Evolutionary conservation across 2,113 vertebrate species (phyloP), one percentile per base, ranked within the genome.

Genomic region (Callocephalon fimbriatum): DNA sequence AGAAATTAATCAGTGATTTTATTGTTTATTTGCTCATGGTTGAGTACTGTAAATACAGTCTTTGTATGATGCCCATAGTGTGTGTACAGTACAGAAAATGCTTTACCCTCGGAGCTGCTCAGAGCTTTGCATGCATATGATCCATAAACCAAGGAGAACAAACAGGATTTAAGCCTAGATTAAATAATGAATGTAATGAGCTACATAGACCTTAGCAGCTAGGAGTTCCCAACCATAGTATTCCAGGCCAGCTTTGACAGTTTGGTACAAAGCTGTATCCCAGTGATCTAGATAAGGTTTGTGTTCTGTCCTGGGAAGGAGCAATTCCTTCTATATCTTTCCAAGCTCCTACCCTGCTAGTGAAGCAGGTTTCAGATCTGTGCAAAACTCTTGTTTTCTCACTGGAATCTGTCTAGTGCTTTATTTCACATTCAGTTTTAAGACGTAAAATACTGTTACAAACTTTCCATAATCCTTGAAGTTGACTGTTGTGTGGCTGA

Each of bases 391-490:
- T 58, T 79, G 7, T 54, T 88, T 94, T 88, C 22, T 78, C 63
- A 42, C 8, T 44, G 47, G 65, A 94, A 67, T 31, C 35, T 6
- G 2, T 48, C 68, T 51, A 22, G 18, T 88, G 48, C 63, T 89
- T 74, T 35, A 86, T 74, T 96, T 95, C 87, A 54, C 83, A 37
- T 93, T 94, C 66, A 42, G 54, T 84, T 86, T 86, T 71, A 70
- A 91, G 86, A 82, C 25, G 16, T 94, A 95, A 93, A 96, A 90
- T 91, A 76, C 91, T 87, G 75, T 92, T 96, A 94, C 0, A 47
- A 90, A 89, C 67, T 74, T 75, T 44, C 47, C 62, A 19, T 22
- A 45, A 88, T 79, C 59, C 86, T 80, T 70, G 51, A 67, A 47
- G 32, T 70, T 61, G 81, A 65, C 72, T 90, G 42, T 76, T 70